Evolutionary conservation across 1,140 invertebrate species (phyloP), one percentile per base, ranked within the genome.

Genomic region (Acromyrmex echinatior): DNA sequence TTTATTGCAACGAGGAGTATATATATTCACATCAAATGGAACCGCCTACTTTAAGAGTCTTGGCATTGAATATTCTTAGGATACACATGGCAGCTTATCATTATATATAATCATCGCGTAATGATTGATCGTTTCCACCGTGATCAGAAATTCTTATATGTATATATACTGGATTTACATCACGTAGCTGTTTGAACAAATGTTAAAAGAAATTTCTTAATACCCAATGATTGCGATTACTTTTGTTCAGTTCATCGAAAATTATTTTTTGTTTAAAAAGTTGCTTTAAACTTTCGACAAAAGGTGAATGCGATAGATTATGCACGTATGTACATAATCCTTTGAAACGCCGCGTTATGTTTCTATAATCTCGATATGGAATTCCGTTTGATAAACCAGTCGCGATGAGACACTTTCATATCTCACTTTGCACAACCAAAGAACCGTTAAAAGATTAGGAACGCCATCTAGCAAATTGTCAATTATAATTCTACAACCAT

Each of bases 261-360:
- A 86, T 60, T 88, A 88, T 60, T 76, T 71, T 62, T 62, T 84
- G 45, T 78, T 63, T 31, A 21, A 89, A 87, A 74, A 65, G 49
- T 51, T 6, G 51, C 70, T 60, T 62, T 89, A 45, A 89, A 89
- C 80, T 89, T 81, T 81, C 63, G n/a, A 86, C 25, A 87, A 89
- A 39, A 91, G 68, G 63, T 49, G 68, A 39, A 84, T 81, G 71
- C 85, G 76, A 89, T 58, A 91, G 73, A 80, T 89, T 80, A 87
- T 70, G 80, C 89, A 86, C 87, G 89, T 76, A 60, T 81, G 60
- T 82, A 81, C 70, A 74, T 77, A 71, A 79, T 65, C 49, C 85
- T 91, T 91, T 91, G 79, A 91, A 78, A 60, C 87, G 76, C 85
- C 90, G 90, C 87, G 18, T 51, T 49, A 62, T 39, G 63, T 74